Conservation (phyloP, 2,888 invertebrate species). For the Torymus aiolomorphi region DNA sequence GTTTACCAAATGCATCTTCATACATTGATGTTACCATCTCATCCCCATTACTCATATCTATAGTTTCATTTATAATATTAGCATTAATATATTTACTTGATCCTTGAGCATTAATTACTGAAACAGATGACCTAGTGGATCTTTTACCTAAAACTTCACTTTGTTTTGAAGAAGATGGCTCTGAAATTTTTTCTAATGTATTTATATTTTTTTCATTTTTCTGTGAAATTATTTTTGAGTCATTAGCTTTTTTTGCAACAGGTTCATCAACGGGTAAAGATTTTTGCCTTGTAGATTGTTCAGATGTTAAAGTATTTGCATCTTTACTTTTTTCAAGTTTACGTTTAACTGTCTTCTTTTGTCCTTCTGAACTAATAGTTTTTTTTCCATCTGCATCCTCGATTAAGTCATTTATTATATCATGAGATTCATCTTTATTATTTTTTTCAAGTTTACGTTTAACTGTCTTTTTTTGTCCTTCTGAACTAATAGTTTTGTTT, state of each 20-base stretch:
- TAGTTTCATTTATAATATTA: slow-evolving; percentile 58
- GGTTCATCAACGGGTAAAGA: slow-evolving; percentile 52
- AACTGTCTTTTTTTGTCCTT: slow-evolving; percentile 5
- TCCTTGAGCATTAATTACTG: slow-evolving; percentile 35
- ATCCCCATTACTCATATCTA: slow-evolving; percentile 57
- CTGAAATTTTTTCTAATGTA: slow-evolving; percentile 40
- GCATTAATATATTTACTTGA: slow-evolving; percentile 39
- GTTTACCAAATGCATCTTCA: slow-evolving; percentile 71
- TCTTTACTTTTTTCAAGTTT: slow-evolving; percentile 46
- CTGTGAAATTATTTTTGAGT: slow-evolving; percentile 23
- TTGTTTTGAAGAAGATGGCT: slow-evolving; percentile 25
- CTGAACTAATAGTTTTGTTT: slow-evolving; percentile 22
- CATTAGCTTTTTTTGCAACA: slow-evolving; percentile 58
- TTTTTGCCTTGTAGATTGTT: slow-evolving; percentile 11
- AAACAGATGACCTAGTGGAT: slow-evolving; percentile 54
- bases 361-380: slow-evolving; percentile 1
- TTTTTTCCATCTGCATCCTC: slow-evolving; percentile 24
- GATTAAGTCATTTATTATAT: too few relatives aligned
- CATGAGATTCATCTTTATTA: slow-evolving; percentile 19
- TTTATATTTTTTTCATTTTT: slow-evolving; percentile 20
- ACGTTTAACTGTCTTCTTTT: slow-evolving; percentile 48
- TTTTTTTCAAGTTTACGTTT: slow-evolving; percentile 56
- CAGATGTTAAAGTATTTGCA: slow-evolving; percentile 35
- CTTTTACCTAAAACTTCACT: background rate
- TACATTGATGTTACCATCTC: slow-evolving; percentile 70